Base-by-base conservation (phyloP, 2,797 vertebrate species). In the Eulemur albifrons region DNA sequence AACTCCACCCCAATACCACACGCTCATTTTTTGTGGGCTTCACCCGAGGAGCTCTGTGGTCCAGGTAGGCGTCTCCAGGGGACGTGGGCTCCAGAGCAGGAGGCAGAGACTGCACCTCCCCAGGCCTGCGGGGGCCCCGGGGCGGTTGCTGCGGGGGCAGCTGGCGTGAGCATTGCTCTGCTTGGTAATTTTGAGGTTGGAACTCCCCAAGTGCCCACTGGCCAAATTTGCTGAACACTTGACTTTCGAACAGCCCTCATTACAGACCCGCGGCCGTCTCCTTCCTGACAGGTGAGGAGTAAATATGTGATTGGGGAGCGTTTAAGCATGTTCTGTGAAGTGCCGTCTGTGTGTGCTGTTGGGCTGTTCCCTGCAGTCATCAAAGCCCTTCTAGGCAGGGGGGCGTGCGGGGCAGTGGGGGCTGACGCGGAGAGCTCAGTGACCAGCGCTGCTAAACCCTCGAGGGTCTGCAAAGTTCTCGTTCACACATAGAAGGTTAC, bases 251-350 rank as follows among this genome's bases (percentile, higher is more conserved):
- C 80, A 79, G 92, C 90, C 57, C 96, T 97, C 97, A 95, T 97
- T 98, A 97, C 52, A 88, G 57, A 75, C 93, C 94, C 3, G 3
- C 76, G 93, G 96, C 54, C 94, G 45, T 88, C 91, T 54, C 65
- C 93, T 96, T 96, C 83, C 93, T 92, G 97, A 96, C 17, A 20
- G 85, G 95, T 69, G 95, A 76, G 73, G 69, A 96, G 97, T 92
- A 98, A 97, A 98, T 97, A 96, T 93, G 97, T 95, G 96, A 97
- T 97, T 27, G 27, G 98, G 98, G 98, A 98, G 95, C 97, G 95
- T 97, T 97, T 96, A 98, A 97, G 81, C n/a, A 6, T 59, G 69
- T 95, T 97, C 95, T 81, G 87, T 85, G 94, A 96, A 94, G 93
- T 67, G 77, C 97, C 0, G 40, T 76, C 94, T 94, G 96, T 23